A percentile compares a stretch with the other conserved stretches of the same genome.
Evolutionary conservation across 2,888 invertebrate species (phyloP).

Genomic region (Thereva nobilitata): DNA sequence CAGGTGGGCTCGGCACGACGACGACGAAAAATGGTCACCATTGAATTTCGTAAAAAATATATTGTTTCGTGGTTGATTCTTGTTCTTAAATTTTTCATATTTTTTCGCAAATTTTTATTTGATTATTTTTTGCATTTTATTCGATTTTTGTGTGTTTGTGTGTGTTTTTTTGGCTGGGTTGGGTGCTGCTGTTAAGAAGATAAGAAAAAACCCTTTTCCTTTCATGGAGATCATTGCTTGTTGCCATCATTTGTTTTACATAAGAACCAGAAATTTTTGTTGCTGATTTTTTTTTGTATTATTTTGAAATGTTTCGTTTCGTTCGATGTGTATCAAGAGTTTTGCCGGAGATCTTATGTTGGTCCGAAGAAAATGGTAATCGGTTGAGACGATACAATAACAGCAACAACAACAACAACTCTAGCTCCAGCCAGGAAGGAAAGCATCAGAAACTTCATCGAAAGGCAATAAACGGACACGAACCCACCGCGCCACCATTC

Average conservation of each 20-base stretch:
- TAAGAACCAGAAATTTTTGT: conserved; percentile 23
- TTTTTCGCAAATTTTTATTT: conserved; percentile 9
- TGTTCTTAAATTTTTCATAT: neutral
- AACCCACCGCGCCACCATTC: conserved; percentile 25
- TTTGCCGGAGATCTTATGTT: conserved; percentile 4
- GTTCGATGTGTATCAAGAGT: neutral
- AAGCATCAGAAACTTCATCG: conserved; percentile 11
- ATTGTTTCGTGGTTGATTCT: neutral
- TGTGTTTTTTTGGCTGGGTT: too few species aligned
- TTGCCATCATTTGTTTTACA: conserved; percentile 31
- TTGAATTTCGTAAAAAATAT: too few species aligned
- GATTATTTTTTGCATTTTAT: conserved; percentile 1
- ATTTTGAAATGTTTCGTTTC: too few species aligned
- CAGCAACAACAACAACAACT: conserved; percentile 4
- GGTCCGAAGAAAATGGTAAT: conserved; percentile 13
- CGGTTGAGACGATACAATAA: conserved; percentile 9
- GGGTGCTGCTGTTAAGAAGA: too few species aligned
- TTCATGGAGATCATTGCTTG: conserved; percentile 5
- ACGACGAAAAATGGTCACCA: conserved; percentile 14
- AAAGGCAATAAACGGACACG: conserved; percentile 28
- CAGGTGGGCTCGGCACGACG: conserved; percentile 24
- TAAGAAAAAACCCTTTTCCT: neutral
- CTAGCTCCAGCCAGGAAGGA: neutral
- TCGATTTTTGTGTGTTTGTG: too few species aligned
- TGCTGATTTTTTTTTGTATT: conserved; percentile 12